Evolutionary conservation across 2,113 vertebrate genomes (phyloP), one percentile per base, ranked within the genome.

Genomic region (Sorex araneus): DNA sequence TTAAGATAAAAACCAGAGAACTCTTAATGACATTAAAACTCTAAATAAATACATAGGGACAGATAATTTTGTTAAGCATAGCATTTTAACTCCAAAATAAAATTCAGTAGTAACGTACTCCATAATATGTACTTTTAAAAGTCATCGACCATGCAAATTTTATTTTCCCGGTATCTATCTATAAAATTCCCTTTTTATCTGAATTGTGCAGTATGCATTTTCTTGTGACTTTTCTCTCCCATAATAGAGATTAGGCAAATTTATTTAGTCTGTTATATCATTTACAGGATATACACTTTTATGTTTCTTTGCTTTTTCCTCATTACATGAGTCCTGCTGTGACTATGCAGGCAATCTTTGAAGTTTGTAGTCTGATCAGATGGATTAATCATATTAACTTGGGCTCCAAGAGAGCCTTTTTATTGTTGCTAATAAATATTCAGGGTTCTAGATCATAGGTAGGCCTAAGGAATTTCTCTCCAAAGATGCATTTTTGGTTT

Each of bases 351-450:
- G 57, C 8, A 90, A 15, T 80, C 30, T 81, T 88, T 73, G 60
- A 32, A 74, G 40, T 79, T 85, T 67, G 76, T 23, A 30, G 36
- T 36, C 67, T 84, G 70, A 81, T n/a, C n/a, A 79, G 50, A 85
- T 69, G 57, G 43, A 36, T 84, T 81, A 63, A 43, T 82, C 66
- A 69, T 82, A 78, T 77, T 66, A 85, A 85, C 32, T 80, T 77
- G 66, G 78, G 54, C 64, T 82, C 71, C 54, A 36, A 71, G 83
- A 36, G 28, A 93, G 50, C 54, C 64, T 30, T 73, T 87, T 90
- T 76, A 78, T 66, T 90, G 30, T 77, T 83, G 25, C 54, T 90
- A 19, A 66, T 78, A 90, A 83, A 83, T 93, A 84, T 83, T 64
- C 13, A 32, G 27, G n/a, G 47, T 85, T 92, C 74, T 70, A 87